phyloP scores from a whole-genome alignment of 2,113 vertebrate genomes.

The Arvicanthis niloticus region DNA sequence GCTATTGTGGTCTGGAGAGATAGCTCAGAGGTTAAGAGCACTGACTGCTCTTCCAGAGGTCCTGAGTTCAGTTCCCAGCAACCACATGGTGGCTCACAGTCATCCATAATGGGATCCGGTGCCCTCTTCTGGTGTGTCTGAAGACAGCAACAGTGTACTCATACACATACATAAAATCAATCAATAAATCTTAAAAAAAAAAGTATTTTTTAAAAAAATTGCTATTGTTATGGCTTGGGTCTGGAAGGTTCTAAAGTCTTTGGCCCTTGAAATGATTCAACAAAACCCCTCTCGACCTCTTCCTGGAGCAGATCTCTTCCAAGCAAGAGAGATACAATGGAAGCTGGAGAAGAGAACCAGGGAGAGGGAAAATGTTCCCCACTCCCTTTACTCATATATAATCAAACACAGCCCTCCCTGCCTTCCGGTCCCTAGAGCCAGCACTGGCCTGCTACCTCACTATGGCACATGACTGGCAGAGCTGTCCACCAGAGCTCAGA shows the following conservation, averaged over 20 bases:
- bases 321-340: not conserved
- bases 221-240: not conserved
- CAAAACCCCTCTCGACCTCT: not conserved
- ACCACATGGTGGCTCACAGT: no score
- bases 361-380: not conserved
- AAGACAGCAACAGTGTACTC: no score
- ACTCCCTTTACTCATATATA: accelerated
- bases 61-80: no score
- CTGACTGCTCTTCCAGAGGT: no score
- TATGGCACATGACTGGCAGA: not conserved
- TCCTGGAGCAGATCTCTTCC: not conserved
- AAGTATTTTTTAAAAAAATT: no score
- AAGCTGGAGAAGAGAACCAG: not conserved
- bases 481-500: not conserved
- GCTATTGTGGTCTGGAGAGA: not conserved
- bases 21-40: no score
- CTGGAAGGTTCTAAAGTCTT: not conserved
- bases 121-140: no score
- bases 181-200: no score
- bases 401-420: no score
- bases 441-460: not conserved
- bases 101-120: no score
- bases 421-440: not conserved
- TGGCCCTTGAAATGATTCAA: not conserved
- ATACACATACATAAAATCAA: no score